These are phyloP conservation scores for Acronicta leporina DNA, from an alignment of 2,888 invertebrate genomes.

Conservation along the genomic window DNA sequence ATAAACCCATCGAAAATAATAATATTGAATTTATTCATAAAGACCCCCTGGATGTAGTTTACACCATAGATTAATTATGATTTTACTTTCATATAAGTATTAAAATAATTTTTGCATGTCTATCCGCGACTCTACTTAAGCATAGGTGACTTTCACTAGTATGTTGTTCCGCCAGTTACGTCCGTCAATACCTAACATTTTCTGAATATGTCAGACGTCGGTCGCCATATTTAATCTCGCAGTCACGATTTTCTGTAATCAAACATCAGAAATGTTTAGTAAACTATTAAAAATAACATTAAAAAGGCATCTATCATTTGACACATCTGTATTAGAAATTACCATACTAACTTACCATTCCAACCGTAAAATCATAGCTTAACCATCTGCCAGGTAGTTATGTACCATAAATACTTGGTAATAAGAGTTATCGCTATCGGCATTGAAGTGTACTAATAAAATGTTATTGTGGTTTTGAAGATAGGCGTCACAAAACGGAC, in stretches of 20 bases:
- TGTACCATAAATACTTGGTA: rapidly evolving
- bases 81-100: too few relatives aligned
- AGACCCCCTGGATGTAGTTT: too few relatives aligned
- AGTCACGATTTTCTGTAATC: conserved; percentile 53
- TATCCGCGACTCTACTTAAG: too few relatives aligned
- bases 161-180: neutral
- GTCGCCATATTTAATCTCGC: conserved; percentile 27
- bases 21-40: too few relatives aligned
- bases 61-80: too few relatives aligned
- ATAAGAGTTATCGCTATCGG: conserved; percentile 2
- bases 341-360: conserved; percentile 10
- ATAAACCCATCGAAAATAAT: too few relatives aligned
- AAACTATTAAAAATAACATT: conserved; percentile 43
- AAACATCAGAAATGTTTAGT: conserved; percentile 49
- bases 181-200: neutral
- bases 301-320: conserved; percentile 39
- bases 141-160: too few relatives aligned
- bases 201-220: neutral
- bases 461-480: conserved; percentile 24
- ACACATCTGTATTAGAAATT: conserved; percentile 44
- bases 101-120: too few relatives aligned
- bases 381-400: neutral
- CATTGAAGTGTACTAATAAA: neutral
- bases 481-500: conserved; percentile 50
- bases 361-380: neutral